Evolutionary conservation across 2,888 invertebrate species (phyloP).

Genomic region (Muschampia staudingeri): DNA sequence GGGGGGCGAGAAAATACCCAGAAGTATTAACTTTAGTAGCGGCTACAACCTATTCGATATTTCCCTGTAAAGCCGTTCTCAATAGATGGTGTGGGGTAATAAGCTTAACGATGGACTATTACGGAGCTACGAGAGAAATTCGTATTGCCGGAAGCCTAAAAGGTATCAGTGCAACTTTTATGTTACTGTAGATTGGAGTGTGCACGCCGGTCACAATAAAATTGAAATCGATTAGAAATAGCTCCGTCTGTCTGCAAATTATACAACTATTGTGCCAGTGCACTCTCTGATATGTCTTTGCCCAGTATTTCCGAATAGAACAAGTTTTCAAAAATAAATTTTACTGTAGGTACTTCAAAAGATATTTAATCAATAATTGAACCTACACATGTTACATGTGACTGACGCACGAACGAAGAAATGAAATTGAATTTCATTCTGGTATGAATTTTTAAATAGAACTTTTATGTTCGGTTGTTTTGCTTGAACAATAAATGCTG

Average conservation of each 20-base stretch:
- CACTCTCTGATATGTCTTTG: not conserved
- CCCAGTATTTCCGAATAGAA: not conserved
- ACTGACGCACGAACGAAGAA: too few species aligned
- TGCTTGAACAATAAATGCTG: too few species aligned
- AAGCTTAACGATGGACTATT: conserved; percentile 90
- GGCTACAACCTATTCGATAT: conserved; percentile 89
- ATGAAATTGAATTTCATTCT: too few species aligned
- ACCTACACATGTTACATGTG: too few species aligned
- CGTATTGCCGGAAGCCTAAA: conserved; percentile 79
- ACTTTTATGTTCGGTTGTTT: too few species aligned
- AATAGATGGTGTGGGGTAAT: conserved; percentile 90
- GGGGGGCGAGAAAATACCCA: conserved; percentile 77
- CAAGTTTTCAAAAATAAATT: not conserved
- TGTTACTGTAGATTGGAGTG: conserved; percentile 77
- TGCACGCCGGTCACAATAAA: conserved; percentile 74
- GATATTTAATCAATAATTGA: too few species aligned
- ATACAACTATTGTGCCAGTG: conserved; percentile 75
- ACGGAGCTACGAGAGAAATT: conserved; percentile 84
- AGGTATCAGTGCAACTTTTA: conserved; percentile 84
- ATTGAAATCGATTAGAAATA: conserved; percentile 85
- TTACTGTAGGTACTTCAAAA: too few species aligned
- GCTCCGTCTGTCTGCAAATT: conserved; percentile 80
- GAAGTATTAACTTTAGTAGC: conserved; percentile 82
- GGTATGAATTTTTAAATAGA: too few species aligned
- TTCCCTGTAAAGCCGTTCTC: conserved; percentile 90